phyloP scores from a whole-genome alignment of 2,888 invertebrate species.

The Gymnocheta viridis region DNA sequence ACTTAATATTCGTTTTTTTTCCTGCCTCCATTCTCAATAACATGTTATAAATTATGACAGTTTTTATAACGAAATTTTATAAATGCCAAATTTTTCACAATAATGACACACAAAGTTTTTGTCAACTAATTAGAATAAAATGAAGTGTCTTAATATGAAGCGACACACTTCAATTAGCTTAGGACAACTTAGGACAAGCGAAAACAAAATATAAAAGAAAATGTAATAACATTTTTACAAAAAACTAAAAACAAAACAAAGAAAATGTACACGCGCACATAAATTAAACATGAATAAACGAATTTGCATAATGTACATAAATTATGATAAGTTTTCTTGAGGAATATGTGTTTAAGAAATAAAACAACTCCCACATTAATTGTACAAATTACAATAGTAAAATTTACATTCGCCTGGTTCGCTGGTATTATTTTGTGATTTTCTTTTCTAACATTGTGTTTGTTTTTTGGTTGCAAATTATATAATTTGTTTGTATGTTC shows the following conservation, averaged over 20 bases:
- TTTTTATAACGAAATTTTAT: constrained; percentile 30
- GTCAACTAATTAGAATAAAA: constrained; percentile 36
- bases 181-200: too few relatives aligned
- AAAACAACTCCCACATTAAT: constrained; percentile 20
- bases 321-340: constrained; percentile 6
- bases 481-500: background rate
- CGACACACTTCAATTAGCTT: constrained; percentile 30
- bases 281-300: background rate
- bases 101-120: constrained; percentile 8
- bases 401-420: constrained; percentile 10
- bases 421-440: background rate
- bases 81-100: constrained; percentile 35
- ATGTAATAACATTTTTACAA: constrained; percentile 12
- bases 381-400: background rate
- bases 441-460: background rate
- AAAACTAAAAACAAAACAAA: background rate
- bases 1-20: background rate
- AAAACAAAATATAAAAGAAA: background rate
- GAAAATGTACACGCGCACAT: background rate
- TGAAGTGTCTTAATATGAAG: constrained; percentile 8
- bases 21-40: background rate
- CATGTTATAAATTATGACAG: constrained; percentile 34
- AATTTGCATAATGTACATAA: constrained; percentile 17
- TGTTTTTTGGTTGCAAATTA: background rate
- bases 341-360: constrained; percentile 2